Evolutionary conservation across 2,888 invertebrate genomes (phyloP), one percentile per base, ranked within the genome.

Genomic region (Andrena hattorfiana): DNA sequence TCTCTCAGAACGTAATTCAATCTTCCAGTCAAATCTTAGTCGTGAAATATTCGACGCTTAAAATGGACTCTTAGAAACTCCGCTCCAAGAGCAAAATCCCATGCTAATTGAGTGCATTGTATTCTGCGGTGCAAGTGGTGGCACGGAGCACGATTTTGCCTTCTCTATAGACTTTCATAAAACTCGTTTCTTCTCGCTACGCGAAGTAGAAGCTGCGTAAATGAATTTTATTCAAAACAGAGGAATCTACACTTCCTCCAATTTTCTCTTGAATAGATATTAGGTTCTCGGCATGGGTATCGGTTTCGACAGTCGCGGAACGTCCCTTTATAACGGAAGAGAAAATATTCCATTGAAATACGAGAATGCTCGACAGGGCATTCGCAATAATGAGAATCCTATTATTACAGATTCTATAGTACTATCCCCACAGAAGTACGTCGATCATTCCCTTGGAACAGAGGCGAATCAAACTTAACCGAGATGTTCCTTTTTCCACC

Each of bases 21-120:
- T 69, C n/a, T 56, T 23, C 23, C 32, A 60, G 26, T 54, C 20
- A 51, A 51, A 67, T 51, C 20, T 2, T 16, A 32, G 35, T 68
- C 54, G 23, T 23, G 16, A 8, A 28, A 26, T 16, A 35, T 68
- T 54, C 68, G 16, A 23, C 16, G 32, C 35, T 54, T 35, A 54
- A 68, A 13, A 42, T 0, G 42, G 42, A 42, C 5, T 16, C 42
- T 42, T 16, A 16, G 42, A 16, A 42, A 16, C 42, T 42, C 42
- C 0, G 42, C 42, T 4, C 42, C 42, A 42, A 42, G 42, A 42
- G 56, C 56, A 26, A 56, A 23, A 56, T 56, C 23, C 10, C 56
- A 26, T 56, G 56, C 26, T 56, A 56, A 56, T 56, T 56, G 26
- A 8, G 20, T 23, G 56, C 10, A 56, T 56, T 56, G 56, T 56